Percentiles rank a stretch among this genome's conserved stretches.
Evolutionary conservation across 1,140 invertebrate species (phyloP).

Genomic region (Cydia fagiglandana): DNA sequence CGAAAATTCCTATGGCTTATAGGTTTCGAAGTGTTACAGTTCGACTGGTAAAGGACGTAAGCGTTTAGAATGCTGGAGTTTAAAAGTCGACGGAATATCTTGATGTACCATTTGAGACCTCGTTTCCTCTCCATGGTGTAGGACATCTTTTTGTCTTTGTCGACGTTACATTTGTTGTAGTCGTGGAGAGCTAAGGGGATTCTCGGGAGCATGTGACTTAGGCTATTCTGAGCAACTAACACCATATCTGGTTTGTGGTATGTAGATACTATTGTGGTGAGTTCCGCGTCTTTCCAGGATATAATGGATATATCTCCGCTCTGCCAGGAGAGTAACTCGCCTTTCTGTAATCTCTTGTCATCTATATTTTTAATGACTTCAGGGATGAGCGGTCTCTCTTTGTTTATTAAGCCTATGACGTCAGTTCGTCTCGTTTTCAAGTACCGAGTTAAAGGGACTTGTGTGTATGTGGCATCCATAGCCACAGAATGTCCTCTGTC

Average conservation of each 20-base stretch:
- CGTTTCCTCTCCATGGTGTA: slow-evolving; percentile 24
- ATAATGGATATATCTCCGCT: slow-evolving; percentile 22
- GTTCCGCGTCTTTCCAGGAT: slow-evolving; percentile 22
- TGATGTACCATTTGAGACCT: slow-evolving; percentile 24
- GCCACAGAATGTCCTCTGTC: slow-evolving; percentile 8
- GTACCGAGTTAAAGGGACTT: slow-evolving; percentile 8
- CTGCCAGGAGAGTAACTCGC: slow-evolving; percentile 12
- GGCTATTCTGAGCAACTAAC: neutral
- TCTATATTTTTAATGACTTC: slow-evolving; percentile 19
- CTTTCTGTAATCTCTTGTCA: slow-evolving; percentile 22
- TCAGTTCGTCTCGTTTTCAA: slow-evolving; percentile 11
- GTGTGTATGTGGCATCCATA: slow-evolving; percentile 16
- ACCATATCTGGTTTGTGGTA: slow-evolving; percentile 26
- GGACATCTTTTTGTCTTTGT: slow-evolving; percentile 25
- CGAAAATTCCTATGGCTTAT: slow-evolving; percentile 20
- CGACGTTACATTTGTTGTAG: slow-evolving; percentile 21
- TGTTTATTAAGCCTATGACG: slow-evolving; percentile 20
- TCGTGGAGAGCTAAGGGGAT: slow-evolving; percentile 9
- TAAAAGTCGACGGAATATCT: slow-evolving; percentile 4
- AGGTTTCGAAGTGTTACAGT: neutral
- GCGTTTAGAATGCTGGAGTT: slow-evolving; percentile 16
- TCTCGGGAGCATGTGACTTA: neutral
- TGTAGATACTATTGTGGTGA: neutral
- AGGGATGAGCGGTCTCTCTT: slow-evolving; percentile 4
- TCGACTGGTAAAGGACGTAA: neutral